Conservation (phyloP, 2,888 invertebrate species). For the Bombyx huttoni region DNA sequence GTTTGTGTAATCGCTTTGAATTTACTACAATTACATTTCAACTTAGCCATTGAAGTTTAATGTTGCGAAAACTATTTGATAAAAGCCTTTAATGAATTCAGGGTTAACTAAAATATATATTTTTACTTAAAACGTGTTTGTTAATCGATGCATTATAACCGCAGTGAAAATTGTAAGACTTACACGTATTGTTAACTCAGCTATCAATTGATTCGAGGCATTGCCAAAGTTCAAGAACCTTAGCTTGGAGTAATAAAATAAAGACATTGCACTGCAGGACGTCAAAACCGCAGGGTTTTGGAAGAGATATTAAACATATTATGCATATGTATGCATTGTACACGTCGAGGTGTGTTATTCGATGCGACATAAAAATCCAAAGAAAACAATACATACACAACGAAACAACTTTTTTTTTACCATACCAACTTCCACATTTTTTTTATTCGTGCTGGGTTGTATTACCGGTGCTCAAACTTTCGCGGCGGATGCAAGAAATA, state of each 20-base stretch:
- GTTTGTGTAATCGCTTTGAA: conserved; percentile 16
- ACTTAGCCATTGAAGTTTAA: conserved; percentile 1
- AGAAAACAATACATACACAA: conserved; percentile 28
- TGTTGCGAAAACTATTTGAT: not conserved
- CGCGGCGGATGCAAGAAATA: not conserved
- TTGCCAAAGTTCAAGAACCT: conserved; percentile 41
- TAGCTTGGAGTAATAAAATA: conserved; percentile 46
- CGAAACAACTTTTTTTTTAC: conserved; percentile 13
- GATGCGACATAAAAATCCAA: conserved; percentile 15
- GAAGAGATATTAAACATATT: conserved; percentile 17
- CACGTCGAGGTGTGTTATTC: conserved; percentile 23
- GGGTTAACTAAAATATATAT: not conserved
- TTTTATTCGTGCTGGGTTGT: not conserved
- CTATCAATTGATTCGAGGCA: not conserved
- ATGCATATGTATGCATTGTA: conserved; percentile 16
- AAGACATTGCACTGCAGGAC: conserved; percentile 38
- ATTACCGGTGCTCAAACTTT: not conserved
- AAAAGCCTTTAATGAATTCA: not conserved
- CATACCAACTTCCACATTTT: conserved; percentile 3
- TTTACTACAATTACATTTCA: conserved; percentile 8
- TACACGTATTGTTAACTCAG: not conserved
- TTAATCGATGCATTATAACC: not conserved
- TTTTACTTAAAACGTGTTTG: too few relatives aligned
- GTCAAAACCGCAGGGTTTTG: conserved; percentile 34
- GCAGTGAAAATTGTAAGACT: not conserved